Conservation (phyloP, 2,797 vertebrate genomes). For the Holocentrus rufus region DNA sequence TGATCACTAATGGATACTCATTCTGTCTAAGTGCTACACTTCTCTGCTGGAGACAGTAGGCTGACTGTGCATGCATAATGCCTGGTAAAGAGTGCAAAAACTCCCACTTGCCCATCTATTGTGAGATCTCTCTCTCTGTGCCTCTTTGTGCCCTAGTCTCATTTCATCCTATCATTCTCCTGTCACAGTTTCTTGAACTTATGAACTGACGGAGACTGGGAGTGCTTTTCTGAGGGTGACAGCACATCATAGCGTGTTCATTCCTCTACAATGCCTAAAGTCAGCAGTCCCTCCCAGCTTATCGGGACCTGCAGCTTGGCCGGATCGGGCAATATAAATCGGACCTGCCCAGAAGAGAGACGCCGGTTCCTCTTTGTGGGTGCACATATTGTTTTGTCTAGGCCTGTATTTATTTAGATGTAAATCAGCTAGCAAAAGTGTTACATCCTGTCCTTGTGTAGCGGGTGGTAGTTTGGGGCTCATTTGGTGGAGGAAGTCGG, state of each 20-base stretch:
- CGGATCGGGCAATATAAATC: constrained; percentile 83
- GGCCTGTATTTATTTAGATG: constrained; percentile 92
- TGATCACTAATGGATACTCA: too few relatives aligned
- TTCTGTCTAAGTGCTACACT: too few relatives aligned
- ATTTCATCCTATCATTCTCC: constrained; percentile 33
- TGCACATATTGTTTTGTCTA: constrained; percentile 91
- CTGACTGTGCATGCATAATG: too few relatives aligned
- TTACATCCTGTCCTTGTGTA: constrained; percentile 91
- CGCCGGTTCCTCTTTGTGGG: constrained; percentile 85
- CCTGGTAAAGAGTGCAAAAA: too few relatives aligned
- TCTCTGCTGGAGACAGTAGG: too few relatives aligned
- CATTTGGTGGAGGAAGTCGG: constrained; percentile 85
- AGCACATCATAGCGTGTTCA: constrained; percentile 45
- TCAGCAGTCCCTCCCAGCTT: constrained; percentile 79
- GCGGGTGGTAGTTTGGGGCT: constrained; percentile 75
- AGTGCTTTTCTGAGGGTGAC: constrained; percentile 33
- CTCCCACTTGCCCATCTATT: too few relatives aligned
- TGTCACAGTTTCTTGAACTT: constrained; percentile 26
- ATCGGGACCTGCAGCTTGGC: constrained; percentile 89
- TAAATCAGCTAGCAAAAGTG: constrained; percentile 92
- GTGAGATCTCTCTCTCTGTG: constrained; percentile 3
- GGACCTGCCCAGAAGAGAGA: constrained; percentile 81
- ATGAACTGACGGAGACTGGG: constrained; percentile 27
- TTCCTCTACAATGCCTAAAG: constrained; percentile 64
- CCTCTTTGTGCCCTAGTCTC: constrained; percentile 15